Base-by-base conservation (phyloP, 2,888 invertebrate species). In the Diadegma fenestrale region DNA sequence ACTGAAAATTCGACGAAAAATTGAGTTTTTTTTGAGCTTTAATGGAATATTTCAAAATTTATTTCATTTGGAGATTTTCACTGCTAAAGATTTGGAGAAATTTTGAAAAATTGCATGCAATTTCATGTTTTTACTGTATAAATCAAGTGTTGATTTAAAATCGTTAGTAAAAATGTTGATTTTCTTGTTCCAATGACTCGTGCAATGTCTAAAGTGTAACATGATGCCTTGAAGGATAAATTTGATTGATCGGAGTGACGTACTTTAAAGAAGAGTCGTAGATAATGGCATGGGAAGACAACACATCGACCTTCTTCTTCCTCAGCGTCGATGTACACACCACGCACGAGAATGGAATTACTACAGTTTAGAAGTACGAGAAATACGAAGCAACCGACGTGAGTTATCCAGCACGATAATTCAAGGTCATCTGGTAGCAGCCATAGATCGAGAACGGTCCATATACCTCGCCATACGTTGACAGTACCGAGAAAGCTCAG, bases 381-480 rank as follows among this genome's bases (percentile, higher is more conserved):
- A 54, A 97, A 94, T 0, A 96, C 92, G 86, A 98, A 95, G 87
- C 97, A 97, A 83, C 96, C 95, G 88, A 96, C 94, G 93, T 97
- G 97, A 0, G 97, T 97, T 86, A 97, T 95, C 97, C 97, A 97
- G 93, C 96, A 97, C 93, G 98, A 98, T 87, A 97, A 93, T 86
- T 96, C 95, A 66, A 95, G 95, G 89, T 96, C 95, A 84, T 97
- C 97, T 96, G 95, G 90, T 91, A 95, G 86, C 86, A 98, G 95
- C 94, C 97, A 97, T 51, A 97, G 94, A 93, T 98, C 97, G 33
- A 98, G 95, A 80, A 97, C 94, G 86, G 96, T 96, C 98, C 98
- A 98, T 80, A 98, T 95, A 17, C 98, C 98, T 66, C 98, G 95
- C 98, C 98, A 98, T 14, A 98, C 97, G 93, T 98, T 98, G 76